Percentiles rank a stretch among this genome's conserved stretches.
Evolutionary conservation across 2,113 vertebrate species (phyloP).

Genomic region (Rhineura floridana): DNA sequence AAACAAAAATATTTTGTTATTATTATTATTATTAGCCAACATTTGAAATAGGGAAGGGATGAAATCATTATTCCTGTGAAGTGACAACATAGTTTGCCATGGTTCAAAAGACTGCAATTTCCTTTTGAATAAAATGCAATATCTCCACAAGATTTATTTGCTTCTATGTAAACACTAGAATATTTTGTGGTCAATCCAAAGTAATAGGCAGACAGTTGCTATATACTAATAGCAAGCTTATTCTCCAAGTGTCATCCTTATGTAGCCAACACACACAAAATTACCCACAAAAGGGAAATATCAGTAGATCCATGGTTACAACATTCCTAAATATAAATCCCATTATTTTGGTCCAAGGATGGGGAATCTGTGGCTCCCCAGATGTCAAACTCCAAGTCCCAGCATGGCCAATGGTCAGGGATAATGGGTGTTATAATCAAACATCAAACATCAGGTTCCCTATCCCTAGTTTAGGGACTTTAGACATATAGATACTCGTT

Average conservation of each 20-base stretch:
- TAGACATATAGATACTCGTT: too few relatives aligned
- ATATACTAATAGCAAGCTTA: background rate
- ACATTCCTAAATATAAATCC: too few relatives aligned
- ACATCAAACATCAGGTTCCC: too few relatives aligned
- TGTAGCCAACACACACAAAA: background rate
- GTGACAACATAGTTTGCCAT: background rate
- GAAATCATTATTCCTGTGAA: background rate
- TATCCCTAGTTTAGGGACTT: background rate
- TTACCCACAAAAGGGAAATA: background rate
- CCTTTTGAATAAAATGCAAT: background rate
- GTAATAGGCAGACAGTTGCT: background rate
- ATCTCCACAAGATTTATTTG: background rate
- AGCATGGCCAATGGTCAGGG: too few relatives aligned
- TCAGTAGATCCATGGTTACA: too few relatives aligned
- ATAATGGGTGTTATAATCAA: too few relatives aligned
- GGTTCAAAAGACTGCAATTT: conserved; percentile 3
- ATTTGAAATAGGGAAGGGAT: background rate
- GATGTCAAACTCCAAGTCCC: too few relatives aligned
- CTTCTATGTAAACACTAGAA: background rate
- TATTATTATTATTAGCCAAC: conserved; percentile 27
- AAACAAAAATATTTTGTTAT: conserved; percentile 7
- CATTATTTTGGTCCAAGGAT: too few relatives aligned
- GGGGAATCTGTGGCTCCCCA: too few relatives aligned
- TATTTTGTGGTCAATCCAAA: background rate
- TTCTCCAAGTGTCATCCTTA: background rate